Percentiles rank a stretch among this genome's conserved stretches.
Conservation (phyloP, 2,888 invertebrate species). For the Perdita meconis region DNA sequence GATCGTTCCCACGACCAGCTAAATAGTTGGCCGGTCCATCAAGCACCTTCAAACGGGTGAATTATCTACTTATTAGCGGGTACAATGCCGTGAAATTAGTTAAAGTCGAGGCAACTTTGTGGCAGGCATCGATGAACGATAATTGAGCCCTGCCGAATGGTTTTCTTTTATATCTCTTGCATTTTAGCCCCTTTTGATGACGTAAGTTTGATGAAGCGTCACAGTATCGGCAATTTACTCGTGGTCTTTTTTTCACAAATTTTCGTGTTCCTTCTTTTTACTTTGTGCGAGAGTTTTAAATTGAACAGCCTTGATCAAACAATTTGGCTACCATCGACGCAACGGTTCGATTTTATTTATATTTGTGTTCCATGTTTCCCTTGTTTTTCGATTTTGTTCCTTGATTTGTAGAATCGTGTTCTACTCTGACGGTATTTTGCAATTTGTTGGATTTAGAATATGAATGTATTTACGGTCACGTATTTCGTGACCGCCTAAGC, state of each 20-base stretch:
- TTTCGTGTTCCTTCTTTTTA: no score
- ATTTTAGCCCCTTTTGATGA: no score
- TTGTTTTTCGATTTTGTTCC: constrained; percentile 9
- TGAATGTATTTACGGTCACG: constrained; percentile 43
- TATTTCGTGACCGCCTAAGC: constrained; percentile 45
- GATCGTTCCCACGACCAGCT: constrained; percentile 52
- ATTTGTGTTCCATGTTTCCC: neutral
- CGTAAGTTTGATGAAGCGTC: neutral
- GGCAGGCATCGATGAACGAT: neutral
- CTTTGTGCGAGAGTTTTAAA: no score
- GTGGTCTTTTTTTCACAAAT: neutral
- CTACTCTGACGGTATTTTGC: constrained; percentile 21
- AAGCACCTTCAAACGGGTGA: constrained; percentile 28
- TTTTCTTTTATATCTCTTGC: neutral
- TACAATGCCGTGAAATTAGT: neutral
- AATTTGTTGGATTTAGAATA: constrained; percentile 19
- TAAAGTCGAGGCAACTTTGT: neutral
- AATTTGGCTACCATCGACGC: no score
- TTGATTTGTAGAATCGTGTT: constrained; percentile 45
- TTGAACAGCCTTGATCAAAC: no score
- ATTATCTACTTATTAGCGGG: constrained; percentile 27
- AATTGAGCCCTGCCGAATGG: neutral
- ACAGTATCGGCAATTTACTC: neutral
- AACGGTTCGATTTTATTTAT: neutral
- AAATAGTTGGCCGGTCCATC: constrained; percentile 21